Conservation (phyloP, 2,888 invertebrate genomes). For the Matsumyia berberina region DNA sequence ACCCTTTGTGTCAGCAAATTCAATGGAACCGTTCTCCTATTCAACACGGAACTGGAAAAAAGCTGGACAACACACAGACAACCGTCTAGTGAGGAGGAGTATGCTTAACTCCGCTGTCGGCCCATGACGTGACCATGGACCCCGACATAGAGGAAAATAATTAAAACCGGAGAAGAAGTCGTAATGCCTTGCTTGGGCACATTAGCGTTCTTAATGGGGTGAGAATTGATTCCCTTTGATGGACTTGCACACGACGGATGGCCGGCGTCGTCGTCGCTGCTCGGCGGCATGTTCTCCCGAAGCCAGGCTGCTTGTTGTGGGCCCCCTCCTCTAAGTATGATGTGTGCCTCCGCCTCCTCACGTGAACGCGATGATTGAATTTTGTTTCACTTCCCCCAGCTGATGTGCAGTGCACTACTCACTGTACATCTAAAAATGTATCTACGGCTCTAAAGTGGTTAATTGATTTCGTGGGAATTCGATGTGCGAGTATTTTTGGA, state of each 20-base stretch:
- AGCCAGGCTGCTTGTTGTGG: constrained; percentile 13
- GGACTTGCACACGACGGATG: constrained; percentile 41
- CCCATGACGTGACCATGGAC: constrained; percentile 27
- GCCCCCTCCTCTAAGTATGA: not conserved
- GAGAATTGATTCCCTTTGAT: constrained; percentile 75
- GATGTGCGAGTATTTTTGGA: constrained; percentile 68
- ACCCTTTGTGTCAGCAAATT: constrained; percentile 63
- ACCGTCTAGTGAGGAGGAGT: constrained; percentile 2
- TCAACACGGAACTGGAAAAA: constrained; percentile 53
- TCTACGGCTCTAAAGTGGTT: constrained; percentile 46
- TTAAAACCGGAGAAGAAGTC: constrained; percentile 54
- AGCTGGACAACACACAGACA: constrained; percentile 49
- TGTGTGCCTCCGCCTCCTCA: not conserved
- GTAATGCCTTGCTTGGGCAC: constrained; percentile 52
- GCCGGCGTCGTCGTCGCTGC: not conserved
- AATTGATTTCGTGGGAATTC: constrained; percentile 74
- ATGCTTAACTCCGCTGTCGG: constrained; percentile 8
- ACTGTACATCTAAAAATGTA: constrained; percentile 16
- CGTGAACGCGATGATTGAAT: constrained; percentile 47
- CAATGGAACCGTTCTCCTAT: constrained; percentile 56
- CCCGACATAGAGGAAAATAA: constrained; percentile 39
- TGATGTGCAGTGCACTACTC: not conserved
- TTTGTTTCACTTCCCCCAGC: constrained; percentile 17
- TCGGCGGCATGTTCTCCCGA: constrained; percentile 5
- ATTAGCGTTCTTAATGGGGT: constrained; percentile 72